Base-by-base conservation (phyloP, 2,113 vertebrate species). In the Numida meleagris region DNA sequence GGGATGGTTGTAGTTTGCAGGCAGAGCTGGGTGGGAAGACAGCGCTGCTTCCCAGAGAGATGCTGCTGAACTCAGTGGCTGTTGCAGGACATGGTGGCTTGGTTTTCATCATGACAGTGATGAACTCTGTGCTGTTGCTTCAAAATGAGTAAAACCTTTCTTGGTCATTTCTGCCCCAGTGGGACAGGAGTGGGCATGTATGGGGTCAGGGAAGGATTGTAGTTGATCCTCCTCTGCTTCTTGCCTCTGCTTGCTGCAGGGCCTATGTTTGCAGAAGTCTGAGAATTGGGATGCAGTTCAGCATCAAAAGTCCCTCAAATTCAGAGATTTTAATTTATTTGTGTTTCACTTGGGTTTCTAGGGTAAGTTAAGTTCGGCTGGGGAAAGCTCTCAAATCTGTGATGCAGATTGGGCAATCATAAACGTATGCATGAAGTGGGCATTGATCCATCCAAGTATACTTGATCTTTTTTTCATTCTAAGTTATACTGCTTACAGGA, bases 21-120 rank as follows among this genome's bases (percentile, higher is more conserved):
- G 36, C 67, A 61, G 53, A 74, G 46, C 42, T 38, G 43, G 16
- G 1, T 61, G 33, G 45, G 24, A 58, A 57, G 86, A 42, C 36
- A 63, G 29, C 59, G 27, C 6, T 14, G 20, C 25, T 57, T 77
- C 59, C 12, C 14, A 24, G 27, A 13, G 8, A 46, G 5, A 12
- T 38, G 57, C 55, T 61, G 8, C 48, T 67, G 66, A 87, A 8
- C 29, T 82, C 25, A 5, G 43, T 16, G 48, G 6, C 23, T 82
- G 16, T 3, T 45, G 21, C 1, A 2, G 48, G 43, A 50, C 24
- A 21, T 0, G 0, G 18, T 59, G 51, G 14, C 15, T 74, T 74
- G 31, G 8, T 74, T 89, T 91, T 59, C 33, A 19, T 55, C 3
- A 5, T n/a, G 13, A 6, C 12, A 55, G 16, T 31, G 38, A 21